A percentile compares a stretch with the other conserved stretches of the same genome.
phyloP scores from a whole-genome alignment of 2,797 vertebrate species.

The Tangara arthus region DNA sequence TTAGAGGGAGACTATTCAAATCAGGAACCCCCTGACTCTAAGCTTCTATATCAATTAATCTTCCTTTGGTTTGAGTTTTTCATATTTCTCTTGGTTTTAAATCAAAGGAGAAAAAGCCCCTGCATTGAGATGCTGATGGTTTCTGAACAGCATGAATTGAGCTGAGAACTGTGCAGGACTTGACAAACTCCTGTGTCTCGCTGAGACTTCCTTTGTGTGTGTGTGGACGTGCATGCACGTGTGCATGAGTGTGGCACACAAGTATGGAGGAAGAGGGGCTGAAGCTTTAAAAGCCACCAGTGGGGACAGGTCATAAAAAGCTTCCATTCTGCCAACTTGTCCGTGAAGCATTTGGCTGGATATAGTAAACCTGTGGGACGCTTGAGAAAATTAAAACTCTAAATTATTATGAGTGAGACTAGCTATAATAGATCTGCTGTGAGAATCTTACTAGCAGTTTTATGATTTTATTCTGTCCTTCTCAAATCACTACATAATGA shows the following conservation, averaged over 20 bases:
- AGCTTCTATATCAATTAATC: neutral
- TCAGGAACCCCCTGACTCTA: neutral
- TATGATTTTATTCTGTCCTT: slow-evolving; percentile 59
- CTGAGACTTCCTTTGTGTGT: neutral
- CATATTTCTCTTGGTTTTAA: neutral
- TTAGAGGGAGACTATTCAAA: slow-evolving; percentile 18
- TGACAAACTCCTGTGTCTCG: neutral
- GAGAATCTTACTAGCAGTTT: slow-evolving; percentile 51
- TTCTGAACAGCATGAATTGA: neutral
- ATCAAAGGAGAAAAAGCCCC: neutral
- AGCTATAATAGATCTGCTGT: slow-evolving; percentile 55
- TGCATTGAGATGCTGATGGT: neutral
- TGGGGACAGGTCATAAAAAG: slow-evolving; percentile 36
- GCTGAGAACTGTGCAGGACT: neutral
- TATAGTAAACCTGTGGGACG: slow-evolving; percentile 56
- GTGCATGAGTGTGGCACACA: neutral
- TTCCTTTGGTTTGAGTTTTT: neutral
- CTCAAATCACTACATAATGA: slow-evolving; percentile 59
- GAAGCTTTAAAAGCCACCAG: neutral
- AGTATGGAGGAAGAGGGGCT: neutral
- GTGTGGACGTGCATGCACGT: fast-evolving
- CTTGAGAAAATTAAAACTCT: slow-evolving; percentile 67
- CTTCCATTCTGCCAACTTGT: slow-evolving; percentile 36
- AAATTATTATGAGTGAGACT: slow-evolving; percentile 59
- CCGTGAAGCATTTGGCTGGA: slow-evolving; percentile 24